Percentiles rank a stretch among this genome's conserved stretches.
Conservation (phyloP, 2,888 invertebrate species). For the Adineta ricciae region DNA sequence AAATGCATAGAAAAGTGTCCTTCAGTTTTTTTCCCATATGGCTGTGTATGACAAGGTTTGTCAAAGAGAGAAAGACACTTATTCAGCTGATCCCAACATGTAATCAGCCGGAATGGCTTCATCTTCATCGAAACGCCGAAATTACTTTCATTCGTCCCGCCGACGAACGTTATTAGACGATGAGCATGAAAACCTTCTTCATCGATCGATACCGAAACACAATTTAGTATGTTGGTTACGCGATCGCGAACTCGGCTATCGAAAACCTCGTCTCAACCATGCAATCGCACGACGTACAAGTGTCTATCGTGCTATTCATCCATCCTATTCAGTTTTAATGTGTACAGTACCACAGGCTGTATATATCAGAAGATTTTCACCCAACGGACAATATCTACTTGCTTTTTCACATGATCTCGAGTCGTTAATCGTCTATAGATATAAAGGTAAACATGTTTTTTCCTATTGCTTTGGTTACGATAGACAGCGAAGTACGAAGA, state of each 20-base stretch:
- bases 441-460: not conserved
- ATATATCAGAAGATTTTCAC: not conserved
- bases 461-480: too few relatives aligned
- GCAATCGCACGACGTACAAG: not conserved
- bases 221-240: not conserved
- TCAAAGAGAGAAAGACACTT: too few relatives aligned
- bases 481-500: too few relatives aligned
- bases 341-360: not conserved
- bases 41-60: not conserved
- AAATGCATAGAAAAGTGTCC: too few relatives aligned
- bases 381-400: not conserved
- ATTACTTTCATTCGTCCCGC: not conserved
- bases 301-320: not conserved
- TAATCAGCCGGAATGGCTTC: not conserved
- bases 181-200: not conserved
- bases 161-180: not conserved
- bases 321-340: conserved; percentile 3
- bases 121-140: not conserved
- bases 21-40: too few relatives aligned
- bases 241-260: not conserved
- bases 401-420: not conserved
- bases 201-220: not conserved
- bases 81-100: not conserved
- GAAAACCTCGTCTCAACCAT: not conserved
- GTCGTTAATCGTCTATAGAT: not conserved